Percentiles rank a stretch among this genome's conserved stretches.
Evolutionary conservation across 2,113 vertebrate genomes (phyloP).

Genomic region (Nymphicus hollandicus): DNA sequence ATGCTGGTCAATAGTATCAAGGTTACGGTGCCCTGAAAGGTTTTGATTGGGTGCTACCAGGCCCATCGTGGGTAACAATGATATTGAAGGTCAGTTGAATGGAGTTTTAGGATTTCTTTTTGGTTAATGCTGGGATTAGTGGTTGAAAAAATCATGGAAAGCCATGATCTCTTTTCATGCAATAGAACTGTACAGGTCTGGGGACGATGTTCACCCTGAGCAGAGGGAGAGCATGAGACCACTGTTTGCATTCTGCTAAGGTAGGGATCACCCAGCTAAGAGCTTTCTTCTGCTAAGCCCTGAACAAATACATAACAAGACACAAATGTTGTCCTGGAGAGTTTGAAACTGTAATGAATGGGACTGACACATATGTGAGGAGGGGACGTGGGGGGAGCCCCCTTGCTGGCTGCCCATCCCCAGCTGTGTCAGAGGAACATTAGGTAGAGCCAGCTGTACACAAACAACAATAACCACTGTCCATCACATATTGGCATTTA

Average conservation of each 20-base stretch:
- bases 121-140: neutral
- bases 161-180: neutral
- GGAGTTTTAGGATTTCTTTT: neutral
- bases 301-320: neutral
- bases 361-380: neutral
- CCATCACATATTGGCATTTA: neutral
- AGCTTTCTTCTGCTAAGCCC: neutral
- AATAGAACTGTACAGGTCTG: neutral
- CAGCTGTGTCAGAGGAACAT: neutral
- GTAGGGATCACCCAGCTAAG: neutral
- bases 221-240: neutral
- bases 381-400: neutral
- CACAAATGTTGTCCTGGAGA: neutral
- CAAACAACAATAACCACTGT: neutral
- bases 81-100: slow-evolving; percentile 20
- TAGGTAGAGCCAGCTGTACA: neutral
- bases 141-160: neutral
- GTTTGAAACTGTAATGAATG: neutral
- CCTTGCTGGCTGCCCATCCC: neutral
- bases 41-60: slow-evolving; percentile 33
- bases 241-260: neutral
- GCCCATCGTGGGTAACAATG: slow-evolving; percentile 20
- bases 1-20: slow-evolving; percentile 73
- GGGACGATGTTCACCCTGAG: neutral
- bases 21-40: slow-evolving; percentile 43